These are phyloP conservation scores for Cerastis rubricosa DNA, from an alignment of 2,888 invertebrate genomes.

Conservation along the genomic window DNA sequence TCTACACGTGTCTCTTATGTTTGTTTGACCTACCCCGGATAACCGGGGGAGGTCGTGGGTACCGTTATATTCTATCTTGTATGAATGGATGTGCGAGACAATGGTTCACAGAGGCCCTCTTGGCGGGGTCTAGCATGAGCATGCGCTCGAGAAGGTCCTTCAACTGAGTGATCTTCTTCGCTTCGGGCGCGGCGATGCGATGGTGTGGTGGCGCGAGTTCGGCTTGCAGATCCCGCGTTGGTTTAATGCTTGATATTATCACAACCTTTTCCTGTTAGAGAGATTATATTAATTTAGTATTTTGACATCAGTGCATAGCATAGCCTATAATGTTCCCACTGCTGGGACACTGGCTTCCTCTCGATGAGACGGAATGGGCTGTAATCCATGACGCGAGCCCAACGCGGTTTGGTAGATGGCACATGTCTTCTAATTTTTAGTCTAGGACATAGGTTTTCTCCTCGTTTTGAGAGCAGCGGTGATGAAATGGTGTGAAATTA, in stretches of 20 bases:
- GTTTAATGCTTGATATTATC: constrained; percentile 97
- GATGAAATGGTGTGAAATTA: no score
- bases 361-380: no score
- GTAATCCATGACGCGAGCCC: no score
- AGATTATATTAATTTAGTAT: constrained; percentile 9
- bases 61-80: constrained; percentile 95
- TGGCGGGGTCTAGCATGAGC: constrained; percentile 97
- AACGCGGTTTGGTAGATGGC: no score
- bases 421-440: no score
- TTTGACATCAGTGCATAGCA: no score
- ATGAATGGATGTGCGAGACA: constrained; percentile 98
- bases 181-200: constrained; percentile 96
- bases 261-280: constrained; percentile 98
- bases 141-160: constrained; percentile 98
- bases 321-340: no score
- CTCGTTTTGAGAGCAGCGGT: no score
- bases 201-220: constrained; percentile 97
- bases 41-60: constrained; percentile 8
- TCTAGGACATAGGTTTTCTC: no score
- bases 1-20: background rate
- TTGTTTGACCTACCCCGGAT: constrained; percentile 24
- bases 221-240: constrained; percentile 95
- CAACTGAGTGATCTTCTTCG: constrained; percentile 97
- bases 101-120: constrained; percentile 98
- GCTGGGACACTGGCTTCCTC: no score